Evolutionary conservation across 2,888 invertebrate genomes (phyloP), one percentile per base, ranked within the genome.

Genomic region (Tachina grossa): DNA sequence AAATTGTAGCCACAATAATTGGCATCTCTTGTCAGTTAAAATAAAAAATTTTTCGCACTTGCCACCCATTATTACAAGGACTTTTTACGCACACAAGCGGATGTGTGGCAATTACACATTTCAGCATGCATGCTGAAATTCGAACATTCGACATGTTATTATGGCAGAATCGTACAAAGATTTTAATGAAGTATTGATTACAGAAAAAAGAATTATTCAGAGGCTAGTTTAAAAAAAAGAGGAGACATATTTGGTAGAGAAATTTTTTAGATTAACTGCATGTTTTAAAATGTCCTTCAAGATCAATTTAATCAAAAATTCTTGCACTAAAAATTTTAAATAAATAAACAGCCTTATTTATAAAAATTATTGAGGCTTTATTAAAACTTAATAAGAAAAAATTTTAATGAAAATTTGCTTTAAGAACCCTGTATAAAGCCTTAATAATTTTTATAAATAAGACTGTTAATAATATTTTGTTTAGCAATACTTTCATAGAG

Each of bases 1-100:
- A 57, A 31, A 13, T 49, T 49, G 49, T 49, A 49, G 49, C 49
- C 41, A 13, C 49, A 74, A 47, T 61, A 61, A 61, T 39, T 74
- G 72, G 10, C 49, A 49, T 74, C 49, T 47, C 41, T 41, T 59
- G 49, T 8, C 47, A 45, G 72, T 41, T 47, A 72, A 31, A 31
- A 31, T 0, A 31, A 6, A 31, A 49, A 72, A 39, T 49, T 19
- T n/a, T 59, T 39, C 5, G 49, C 47, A 59, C 47, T 72, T 47
- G n/a, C 14, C 22, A 57, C 1, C 10, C 10, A 57, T 47, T 72
- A n/a, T 13, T 39, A 41, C 72, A 72, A 72, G 59, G 39, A 47
- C 45, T 10, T 41, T 31, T 16, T 19, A 14, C 2, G 16, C 41
- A 13, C 22, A 53, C 49, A 66, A 31, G 31, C 31, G 31, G 31